Evolutionary conservation across 2,888 invertebrate genomes (phyloP).

Genomic region (Megalurothrips usitatus): DNA sequence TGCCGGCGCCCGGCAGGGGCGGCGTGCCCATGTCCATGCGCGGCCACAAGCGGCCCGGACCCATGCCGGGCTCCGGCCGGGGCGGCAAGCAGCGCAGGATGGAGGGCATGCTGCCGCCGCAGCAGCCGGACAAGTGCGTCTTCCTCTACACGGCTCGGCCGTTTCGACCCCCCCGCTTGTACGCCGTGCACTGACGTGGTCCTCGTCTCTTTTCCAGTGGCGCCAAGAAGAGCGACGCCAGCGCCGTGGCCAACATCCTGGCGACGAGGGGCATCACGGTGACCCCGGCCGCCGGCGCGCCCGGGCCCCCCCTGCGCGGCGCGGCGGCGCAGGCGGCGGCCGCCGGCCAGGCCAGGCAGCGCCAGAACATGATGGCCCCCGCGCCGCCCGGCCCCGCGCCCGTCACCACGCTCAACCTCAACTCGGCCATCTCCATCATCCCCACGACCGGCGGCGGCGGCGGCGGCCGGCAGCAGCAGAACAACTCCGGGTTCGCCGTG

Average conservation of each 20-base stretch:
- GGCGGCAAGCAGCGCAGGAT: background rate
- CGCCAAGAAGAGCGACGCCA: constrained; percentile 61
- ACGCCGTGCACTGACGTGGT: background rate
- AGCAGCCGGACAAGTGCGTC: background rate
- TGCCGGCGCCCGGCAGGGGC: background rate
- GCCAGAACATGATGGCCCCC: constrained; percentile 30
- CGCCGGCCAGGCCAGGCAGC: constrained; percentile 46
- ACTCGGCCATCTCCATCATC: constrained; percentile 59
- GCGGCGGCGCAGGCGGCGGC: constrained; percentile 37
- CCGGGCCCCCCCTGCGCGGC: background rate
- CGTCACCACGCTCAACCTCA: constrained; percentile 49
- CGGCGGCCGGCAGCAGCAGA: constrained; percentile 45
- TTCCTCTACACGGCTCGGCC: background rate
- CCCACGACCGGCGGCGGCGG: constrained; percentile 45
- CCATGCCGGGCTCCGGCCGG: background rate
- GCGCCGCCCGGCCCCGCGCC: constrained; percentile 29
- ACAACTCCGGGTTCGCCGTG: constrained; percentile 45
- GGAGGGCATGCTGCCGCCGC: background rate
- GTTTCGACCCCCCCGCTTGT: background rate
- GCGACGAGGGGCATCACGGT: constrained; percentile 74
- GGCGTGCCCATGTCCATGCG: background rate
- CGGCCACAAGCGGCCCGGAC: background rate
- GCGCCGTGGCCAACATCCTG: constrained; percentile 69
- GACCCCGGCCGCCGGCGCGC: constrained; percentile 52
- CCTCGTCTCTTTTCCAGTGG: background rate